Conservation (phyloP, 2,113 vertebrate species). For the Pimephales promelas region DNA sequence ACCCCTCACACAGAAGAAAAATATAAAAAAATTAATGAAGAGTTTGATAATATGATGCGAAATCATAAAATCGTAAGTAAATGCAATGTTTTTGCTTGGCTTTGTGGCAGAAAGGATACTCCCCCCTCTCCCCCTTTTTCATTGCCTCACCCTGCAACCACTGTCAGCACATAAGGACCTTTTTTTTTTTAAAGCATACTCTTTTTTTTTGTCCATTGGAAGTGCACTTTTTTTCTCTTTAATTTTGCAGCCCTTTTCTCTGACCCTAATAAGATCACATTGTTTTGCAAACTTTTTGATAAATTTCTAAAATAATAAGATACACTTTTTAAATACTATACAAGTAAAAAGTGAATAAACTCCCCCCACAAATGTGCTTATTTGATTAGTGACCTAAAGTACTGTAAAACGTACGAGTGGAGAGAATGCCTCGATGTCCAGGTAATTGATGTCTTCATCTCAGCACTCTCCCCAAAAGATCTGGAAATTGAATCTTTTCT, state of each 20-base stretch:
- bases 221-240: conserved; percentile 62
- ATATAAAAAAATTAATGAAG: conserved; percentile 99
- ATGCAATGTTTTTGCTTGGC: conserved; percentile 78
- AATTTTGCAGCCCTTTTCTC: conserved; percentile 63
- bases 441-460: conserved; percentile 47
- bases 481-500: conserved; percentile 50
- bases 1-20: conserved; percentile 99
- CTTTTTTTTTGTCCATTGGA: conserved; percentile 58
- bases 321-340: not conserved
- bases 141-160: conserved; percentile 63
- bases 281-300: conserved; percentile 60
- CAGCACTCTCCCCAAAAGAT: conserved; percentile 34
- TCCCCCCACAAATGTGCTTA: no score
- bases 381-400: no score
- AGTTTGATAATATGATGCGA: conserved; percentile 99
- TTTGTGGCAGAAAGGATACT: conserved; percentile 77
- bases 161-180: conserved; percentile 60
- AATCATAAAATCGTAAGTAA: conserved; percentile 99
- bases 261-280: conserved; percentile 78
- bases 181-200: conserved; percentile 58
- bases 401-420: not conserved
- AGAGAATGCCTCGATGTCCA: not conserved
- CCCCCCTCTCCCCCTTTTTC: conserved; percentile 54
- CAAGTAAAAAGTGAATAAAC: not conserved
- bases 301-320: not conserved